Evolutionary conservation across 2,888 invertebrate genomes (phyloP).

Genomic region (Lepidochrysops patricia): DNA sequence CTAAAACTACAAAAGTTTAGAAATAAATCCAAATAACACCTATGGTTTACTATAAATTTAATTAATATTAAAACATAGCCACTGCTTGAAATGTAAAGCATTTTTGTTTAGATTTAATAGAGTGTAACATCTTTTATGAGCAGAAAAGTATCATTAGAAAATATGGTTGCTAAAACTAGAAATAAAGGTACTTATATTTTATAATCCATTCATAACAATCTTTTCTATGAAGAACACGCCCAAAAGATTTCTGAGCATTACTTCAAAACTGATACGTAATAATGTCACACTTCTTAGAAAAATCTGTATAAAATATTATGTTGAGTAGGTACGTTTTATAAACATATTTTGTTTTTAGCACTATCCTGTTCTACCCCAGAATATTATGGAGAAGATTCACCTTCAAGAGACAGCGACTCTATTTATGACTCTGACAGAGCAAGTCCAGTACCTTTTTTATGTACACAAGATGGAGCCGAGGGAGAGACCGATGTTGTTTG

Average conservation of each 20-base stretch:
- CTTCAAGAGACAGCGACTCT: constrained; percentile 61
- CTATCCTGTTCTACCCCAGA: constrained; percentile 61
- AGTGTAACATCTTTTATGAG: constrained; percentile 33
- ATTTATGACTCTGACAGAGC: constrained; percentile 56
- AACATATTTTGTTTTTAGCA: constrained; percentile 43
- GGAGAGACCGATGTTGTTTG: constrained; percentile 67
- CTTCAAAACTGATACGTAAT: too few species aligned
- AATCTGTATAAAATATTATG: too few species aligned
- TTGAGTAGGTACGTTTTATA: too few species aligned
- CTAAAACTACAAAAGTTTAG: too few species aligned
- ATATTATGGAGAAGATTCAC: constrained; percentile 44
- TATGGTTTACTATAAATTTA: too few species aligned
- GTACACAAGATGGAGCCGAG: constrained; percentile 67
- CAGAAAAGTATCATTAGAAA: constrained; percentile 31
- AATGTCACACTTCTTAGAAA: too few species aligned
- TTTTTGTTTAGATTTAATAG: constrained; percentile 1
- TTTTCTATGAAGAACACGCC: too few species aligned
- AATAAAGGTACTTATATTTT: constrained; percentile 36
- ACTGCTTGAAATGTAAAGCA: background rate
- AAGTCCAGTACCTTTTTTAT: constrained; percentile 65
- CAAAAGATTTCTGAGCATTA: too few species aligned
- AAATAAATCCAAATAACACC: too few species aligned
- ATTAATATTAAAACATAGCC: too few species aligned
- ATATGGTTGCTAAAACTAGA: constrained; percentile 55
- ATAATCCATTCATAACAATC: too few species aligned